Evolutionary conservation across 1,140 invertebrate genomes (phyloP).

Genomic region (Lutraria rhynchaena): DNA sequence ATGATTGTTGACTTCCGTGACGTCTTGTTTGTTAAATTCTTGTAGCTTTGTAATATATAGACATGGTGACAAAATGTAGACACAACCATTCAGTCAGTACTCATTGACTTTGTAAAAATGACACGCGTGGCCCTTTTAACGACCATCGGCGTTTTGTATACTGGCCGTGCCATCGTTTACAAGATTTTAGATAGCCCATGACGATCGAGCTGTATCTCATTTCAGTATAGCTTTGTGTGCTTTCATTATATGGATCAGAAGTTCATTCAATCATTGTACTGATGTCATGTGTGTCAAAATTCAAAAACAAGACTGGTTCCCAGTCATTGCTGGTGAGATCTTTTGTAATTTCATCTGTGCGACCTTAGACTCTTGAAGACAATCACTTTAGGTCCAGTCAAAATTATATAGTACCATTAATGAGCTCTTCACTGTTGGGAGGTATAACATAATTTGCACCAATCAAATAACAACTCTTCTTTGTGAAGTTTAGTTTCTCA

Average conservation of each 20-base stretch:
- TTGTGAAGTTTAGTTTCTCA: too few relatives aligned
- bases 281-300: conserved; percentile 19
- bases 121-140: background rate
- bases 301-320: background rate
- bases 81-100: background rate
- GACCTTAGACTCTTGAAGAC: background rate
- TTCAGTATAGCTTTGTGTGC: too few relatives aligned
- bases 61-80: too few relatives aligned
- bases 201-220: too few relatives aligned
- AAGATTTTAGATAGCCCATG: too few relatives aligned
- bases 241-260: too few relatives aligned
- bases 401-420: too few relatives aligned
- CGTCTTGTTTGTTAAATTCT: background rate
- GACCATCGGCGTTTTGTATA: background rate
- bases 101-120: background rate
- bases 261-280: background rate
- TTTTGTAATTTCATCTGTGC: conserved; percentile 17
- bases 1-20: background rate
- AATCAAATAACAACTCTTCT: too few relatives aligned
- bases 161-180: background rate
- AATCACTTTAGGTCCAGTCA: too few relatives aligned
- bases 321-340: background rate
- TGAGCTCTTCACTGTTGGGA: too few relatives aligned
- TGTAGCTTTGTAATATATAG: too few relatives aligned
- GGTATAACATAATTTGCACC: too few relatives aligned